These are phyloP conservation scores for Molanna angustata DNA, from an alignment of 2,888 invertebrate species.

Conservation along the genomic window DNA sequence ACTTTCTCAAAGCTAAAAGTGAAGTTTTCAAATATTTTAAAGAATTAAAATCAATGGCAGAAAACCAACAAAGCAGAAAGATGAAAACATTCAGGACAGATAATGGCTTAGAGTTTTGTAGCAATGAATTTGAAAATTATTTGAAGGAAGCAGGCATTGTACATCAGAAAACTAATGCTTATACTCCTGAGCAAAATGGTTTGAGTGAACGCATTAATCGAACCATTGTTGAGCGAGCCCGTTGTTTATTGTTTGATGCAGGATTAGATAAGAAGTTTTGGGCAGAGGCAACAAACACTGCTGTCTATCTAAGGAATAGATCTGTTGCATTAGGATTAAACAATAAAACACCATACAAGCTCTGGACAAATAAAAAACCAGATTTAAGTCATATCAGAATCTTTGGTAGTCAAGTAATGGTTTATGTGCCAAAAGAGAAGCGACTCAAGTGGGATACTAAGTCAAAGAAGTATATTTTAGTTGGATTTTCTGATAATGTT, in stretches of 20 bases:
- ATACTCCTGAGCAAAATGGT: slow-evolving; percentile 2
- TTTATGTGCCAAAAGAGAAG: neutral
- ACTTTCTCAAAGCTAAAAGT: neutral
- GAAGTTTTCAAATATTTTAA: neutral
- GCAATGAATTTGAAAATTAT: neutral
- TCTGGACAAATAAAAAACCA: neutral
- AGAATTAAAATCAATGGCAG: neutral
- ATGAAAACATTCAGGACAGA: neutral
- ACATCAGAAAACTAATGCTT: neutral
- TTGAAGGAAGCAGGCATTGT: neutral
- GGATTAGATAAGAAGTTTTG: neutral
- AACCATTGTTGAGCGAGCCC: slow-evolving; percentile 1
- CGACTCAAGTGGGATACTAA: slow-evolving; percentile 1
- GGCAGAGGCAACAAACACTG: neutral
- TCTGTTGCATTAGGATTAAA: neutral
- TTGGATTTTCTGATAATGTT: neutral
- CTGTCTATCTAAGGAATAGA: neutral
- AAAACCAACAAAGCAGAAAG: neutral
- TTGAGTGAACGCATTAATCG: neutral
- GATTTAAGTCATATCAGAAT: neutral
- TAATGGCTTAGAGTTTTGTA: neutral
- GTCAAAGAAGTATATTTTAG: neutral
- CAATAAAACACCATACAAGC: neutral
- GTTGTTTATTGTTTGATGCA: neutral
- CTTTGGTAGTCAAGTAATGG: neutral